Evolutionary conservation across 2,888 invertebrate species (phyloP).

Genomic region (Lasioglossum pauxillum): DNA sequence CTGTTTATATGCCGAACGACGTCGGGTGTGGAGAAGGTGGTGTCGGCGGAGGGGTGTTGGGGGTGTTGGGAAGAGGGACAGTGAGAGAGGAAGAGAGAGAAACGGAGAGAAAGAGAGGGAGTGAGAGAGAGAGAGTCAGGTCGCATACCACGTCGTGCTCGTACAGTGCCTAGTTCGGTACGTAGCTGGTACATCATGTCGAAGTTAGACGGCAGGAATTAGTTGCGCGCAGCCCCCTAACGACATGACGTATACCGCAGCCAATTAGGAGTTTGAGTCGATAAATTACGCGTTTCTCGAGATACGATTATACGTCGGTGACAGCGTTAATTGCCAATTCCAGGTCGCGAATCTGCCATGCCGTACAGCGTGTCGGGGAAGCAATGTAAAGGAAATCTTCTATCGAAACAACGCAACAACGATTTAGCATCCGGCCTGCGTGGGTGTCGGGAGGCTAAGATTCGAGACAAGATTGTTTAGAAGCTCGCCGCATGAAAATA

Average conservation of each 20-base stretch:
- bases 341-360: constrained; percentile 72
- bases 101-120: background rate
- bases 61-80: background rate
- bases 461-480: constrained; percentile 21
- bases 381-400: constrained; percentile 68
- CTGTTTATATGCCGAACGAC: constrained; percentile 68
- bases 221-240: constrained; percentile 74
- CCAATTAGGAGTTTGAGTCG: constrained; percentile 81
- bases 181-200: constrained; percentile 72
- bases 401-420: constrained; percentile 58
- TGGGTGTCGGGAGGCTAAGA: constrained; percentile 17
- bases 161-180: constrained; percentile 62
- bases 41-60: background rate
- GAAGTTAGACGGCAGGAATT: constrained; percentile 75
- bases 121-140: constrained; percentile 23
- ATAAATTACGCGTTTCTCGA: constrained; percentile 79
- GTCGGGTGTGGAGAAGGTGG: constrained; percentile 31
- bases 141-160: constrained; percentile 56
- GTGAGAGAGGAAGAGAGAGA: background rate
- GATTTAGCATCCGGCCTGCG: constrained; percentile 31
- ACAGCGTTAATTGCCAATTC: constrained; percentile 81
- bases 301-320: constrained; percentile 79
- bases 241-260: constrained; percentile 76
- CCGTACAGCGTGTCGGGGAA: constrained; percentile 60
- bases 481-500: constrained; percentile 19